Evolutionary conservation across 2,113 vertebrate species (phyloP).

Genomic region (Brachyhypopomus gauderio): DNA sequence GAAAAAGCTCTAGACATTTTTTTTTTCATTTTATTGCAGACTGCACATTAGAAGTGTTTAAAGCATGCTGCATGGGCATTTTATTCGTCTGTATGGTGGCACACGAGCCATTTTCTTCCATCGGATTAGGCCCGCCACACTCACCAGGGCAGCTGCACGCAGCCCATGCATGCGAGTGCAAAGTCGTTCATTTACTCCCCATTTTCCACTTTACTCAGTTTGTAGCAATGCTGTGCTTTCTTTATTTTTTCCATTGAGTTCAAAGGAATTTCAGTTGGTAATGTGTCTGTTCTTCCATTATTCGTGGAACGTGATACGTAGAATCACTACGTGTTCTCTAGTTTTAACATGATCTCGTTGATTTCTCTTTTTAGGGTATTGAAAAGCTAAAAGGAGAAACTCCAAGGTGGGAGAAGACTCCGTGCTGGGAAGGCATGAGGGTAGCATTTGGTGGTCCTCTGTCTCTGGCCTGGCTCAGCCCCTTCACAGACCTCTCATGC

Average conservation of each 20-base stretch:
- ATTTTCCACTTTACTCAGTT: constrained; percentile 10
- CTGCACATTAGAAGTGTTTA: background rate
- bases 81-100: constrained; percentile 11
- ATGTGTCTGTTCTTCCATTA: constrained; percentile 4
- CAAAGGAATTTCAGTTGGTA: constrained; percentile 26
- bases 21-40: constrained; percentile 13
- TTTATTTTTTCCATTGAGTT: constrained; percentile 44
- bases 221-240: constrained; percentile 37
- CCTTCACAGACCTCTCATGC: constrained; percentile 79
- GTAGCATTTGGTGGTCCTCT: constrained; percentile 81
- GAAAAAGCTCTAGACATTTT: background rate
- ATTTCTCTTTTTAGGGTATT: constrained; percentile 82
- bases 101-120: constrained; percentile 17
- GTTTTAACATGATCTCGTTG: background rate
- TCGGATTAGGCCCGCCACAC: background rate
- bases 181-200: background rate
- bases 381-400: constrained; percentile 89
- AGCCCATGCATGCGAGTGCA: constrained; percentile 16
- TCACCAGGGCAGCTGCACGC: background rate
- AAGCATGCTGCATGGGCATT: constrained; percentile 53
- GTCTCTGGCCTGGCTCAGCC: constrained; percentile 86
- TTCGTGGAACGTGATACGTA: background rate
- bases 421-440: constrained; percentile 80
- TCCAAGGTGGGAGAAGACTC: constrained; percentile 78
- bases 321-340: background rate